Evolutionary conservation across 2,797 vertebrate genomes (phyloP).

Genomic region (Lutjanus campechanus): DNA sequence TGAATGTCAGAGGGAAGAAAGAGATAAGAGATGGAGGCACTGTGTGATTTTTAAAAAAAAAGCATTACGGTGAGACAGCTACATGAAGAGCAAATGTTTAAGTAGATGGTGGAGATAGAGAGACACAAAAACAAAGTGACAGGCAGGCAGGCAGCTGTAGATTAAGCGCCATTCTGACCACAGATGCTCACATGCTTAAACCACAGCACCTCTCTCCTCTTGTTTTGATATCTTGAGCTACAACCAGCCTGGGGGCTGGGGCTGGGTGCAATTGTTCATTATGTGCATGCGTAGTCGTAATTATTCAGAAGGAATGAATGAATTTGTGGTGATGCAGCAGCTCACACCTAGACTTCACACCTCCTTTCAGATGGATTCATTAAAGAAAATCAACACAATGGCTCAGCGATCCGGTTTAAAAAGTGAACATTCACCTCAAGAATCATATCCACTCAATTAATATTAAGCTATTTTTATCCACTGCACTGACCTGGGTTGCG

Average conservation of each 20-base stretch:
- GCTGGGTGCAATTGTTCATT: constrained; percentile 35
- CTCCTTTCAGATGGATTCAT: neutral
- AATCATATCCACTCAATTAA: neutral
- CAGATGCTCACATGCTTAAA: constrained; percentile 73
- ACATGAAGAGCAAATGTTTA: constrained; percentile 33
- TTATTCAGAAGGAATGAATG: constrained; percentile 44
- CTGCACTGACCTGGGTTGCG: constrained; percentile 93
- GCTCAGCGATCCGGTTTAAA: neutral
- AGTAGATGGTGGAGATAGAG: constrained; percentile 59
- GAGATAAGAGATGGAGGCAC: neutral
- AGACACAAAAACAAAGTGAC: constrained; percentile 55
- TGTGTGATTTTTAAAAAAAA: constrained; percentile 7
- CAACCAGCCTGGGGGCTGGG: constrained; percentile 35
- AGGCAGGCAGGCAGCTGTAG: constrained; percentile 70
- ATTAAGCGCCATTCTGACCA: constrained; percentile 64
- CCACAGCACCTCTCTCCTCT: constrained; percentile 66
- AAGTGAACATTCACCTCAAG: neutral
- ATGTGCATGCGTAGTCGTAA: constrained; percentile 3
- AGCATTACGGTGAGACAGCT: constrained; percentile 20
- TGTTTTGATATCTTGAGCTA: constrained; percentile 61
- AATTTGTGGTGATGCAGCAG: neutral
- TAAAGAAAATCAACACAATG: constrained; percentile 4
- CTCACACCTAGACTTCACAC: constrained; percentile 6
- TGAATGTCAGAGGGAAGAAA: constrained; percentile 18
- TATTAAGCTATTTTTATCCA: neutral